phyloP scores from a whole-genome alignment of 1,140 invertebrate genomes.

The Drosophila parabipectinata region DNA sequence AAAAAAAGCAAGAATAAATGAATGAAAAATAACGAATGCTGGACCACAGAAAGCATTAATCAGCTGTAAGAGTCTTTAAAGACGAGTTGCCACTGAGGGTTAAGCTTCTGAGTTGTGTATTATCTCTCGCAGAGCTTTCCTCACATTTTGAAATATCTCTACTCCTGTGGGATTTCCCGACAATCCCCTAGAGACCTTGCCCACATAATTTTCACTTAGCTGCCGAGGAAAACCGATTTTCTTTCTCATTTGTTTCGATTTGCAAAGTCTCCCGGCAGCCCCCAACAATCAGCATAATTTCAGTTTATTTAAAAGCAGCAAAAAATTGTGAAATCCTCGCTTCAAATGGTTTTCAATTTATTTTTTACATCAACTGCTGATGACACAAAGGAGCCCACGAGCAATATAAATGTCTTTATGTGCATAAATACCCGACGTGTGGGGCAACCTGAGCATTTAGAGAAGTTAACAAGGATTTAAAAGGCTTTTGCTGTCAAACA shows the following conservation, averaged over 20 bases:
- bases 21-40: constrained; percentile 29
- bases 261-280: constrained; percentile 32
- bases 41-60: constrained; percentile 11
- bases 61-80: constrained; percentile 22
- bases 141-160: constrained; percentile 28
- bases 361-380: constrained; percentile 68
- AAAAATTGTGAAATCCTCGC: constrained; percentile 33
- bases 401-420: constrained; percentile 34
- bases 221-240: constrained; percentile 43
- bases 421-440: constrained; percentile 5
- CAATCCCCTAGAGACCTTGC: constrained; percentile 40
- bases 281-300: constrained; percentile 77
- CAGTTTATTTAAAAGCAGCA: constrained; percentile 41
- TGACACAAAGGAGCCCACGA: constrained; percentile 64
- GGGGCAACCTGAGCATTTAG: constrained; percentile 72
- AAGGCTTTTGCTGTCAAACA: constrained; percentile 80
- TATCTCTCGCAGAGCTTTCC: constrained; percentile 14
- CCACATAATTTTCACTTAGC: constrained; percentile 45
- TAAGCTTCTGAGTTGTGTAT: constrained; percentile 43
- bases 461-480: constrained; percentile 83
- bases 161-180: constrained; percentile 2
- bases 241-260: constrained; percentile 57
- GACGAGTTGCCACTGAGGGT: constrained; percentile 39
- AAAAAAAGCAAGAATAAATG: constrained; percentile 40
- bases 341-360: constrained; percentile 72